Percentiles rank a stretch among this genome's conserved stretches.
phyloP scores from a whole-genome alignment of 1,140 invertebrate species.

The Penaeus indicus region DNA sequence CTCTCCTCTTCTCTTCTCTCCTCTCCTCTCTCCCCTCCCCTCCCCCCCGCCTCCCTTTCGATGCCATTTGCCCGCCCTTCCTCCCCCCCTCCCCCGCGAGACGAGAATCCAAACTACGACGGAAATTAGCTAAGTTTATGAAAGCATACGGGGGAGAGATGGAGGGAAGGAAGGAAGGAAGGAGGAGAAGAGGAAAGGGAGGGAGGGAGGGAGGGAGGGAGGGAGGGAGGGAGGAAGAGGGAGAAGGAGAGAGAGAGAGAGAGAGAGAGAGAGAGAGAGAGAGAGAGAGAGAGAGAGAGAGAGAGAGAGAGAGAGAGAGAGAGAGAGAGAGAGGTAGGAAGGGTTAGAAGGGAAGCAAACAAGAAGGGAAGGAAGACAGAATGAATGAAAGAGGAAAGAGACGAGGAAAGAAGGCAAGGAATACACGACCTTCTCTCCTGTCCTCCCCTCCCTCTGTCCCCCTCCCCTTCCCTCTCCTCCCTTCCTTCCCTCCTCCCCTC shows the following conservation, averaged over 20 bases:
- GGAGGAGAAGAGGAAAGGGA: not conserved
- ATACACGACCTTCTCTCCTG: not conserved
- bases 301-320: not conserved
- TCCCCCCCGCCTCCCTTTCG: not conserved
- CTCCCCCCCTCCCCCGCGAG: not conserved
- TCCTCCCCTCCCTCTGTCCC: not conserved
- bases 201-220: not conserved
- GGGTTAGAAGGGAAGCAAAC: not conserved
- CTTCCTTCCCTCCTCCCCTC: no score
- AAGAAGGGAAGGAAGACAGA: slow-evolving; percentile 22
- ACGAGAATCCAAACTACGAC: no score
- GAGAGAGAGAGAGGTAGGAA: not conserved
- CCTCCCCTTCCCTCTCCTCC: no score
- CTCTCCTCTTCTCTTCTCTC: not conserved
- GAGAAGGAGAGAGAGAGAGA: not conserved
- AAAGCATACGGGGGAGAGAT: not conserved
- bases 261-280: not conserved
- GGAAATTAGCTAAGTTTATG: not conserved
- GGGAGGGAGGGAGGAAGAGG: not conserved
- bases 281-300: not conserved
- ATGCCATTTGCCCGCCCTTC: not conserved
- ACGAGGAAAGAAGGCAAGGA: not conserved
- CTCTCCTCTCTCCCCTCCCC: not conserved
- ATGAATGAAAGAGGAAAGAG: not conserved
- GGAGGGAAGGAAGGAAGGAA: not conserved